Base-by-base conservation (phyloP, 2,888 invertebrate genomes). In the Macropis europaea region DNA sequence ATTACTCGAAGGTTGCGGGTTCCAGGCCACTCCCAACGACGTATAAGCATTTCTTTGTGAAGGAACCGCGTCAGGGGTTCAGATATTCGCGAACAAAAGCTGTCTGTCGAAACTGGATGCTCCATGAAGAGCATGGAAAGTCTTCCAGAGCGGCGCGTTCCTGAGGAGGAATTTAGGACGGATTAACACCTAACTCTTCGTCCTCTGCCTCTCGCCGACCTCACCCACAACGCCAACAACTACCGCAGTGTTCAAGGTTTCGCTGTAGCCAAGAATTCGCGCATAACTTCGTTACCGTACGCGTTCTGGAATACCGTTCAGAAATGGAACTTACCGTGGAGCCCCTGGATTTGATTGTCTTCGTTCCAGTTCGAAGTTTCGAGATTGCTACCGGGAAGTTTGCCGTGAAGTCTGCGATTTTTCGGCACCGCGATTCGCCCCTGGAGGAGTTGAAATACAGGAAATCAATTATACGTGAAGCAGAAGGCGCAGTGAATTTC, bases 31-130 rank as follows among this genome's bases (percentile, higher is more conserved):
- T 17, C n/a, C 28, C n/a, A n/a, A n/a, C n/a, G n/a, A n/a, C n/a
- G n/a, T n/a, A n/a, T n/a, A n/a, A n/a, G n/a, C n/a, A n/a, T n/a
- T n/a, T n/a, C n/a, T n/a, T n/a, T n/a, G n/a, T n/a, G n/a, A n/a
- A n/a, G n/a, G n/a, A n/a, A n/a, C n/a, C 15, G 26, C 42, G 38
- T 45, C 34, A 52, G 42, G 54, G 54, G 28, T n/a, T 22, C 17
- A 52, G 9, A 6, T 30, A 11, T 26, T 2, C 9, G n/a, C 7
- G 28, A 36, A 45, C 28, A 11, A 36, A 45, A 45, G 30, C 7
- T 17, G 40, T 2, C 15, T 15, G 64, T 48, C 15, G 56, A 64
- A 50, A 57, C 43, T 42, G 48, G 19, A 50, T 38, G 53, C 50
- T 9, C 6, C 11, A 9, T 11, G 17, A 7, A 7, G 9, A 24